Base-by-base conservation (phyloP, 2,888 invertebrate genomes). In the Leptogaster cylindrica region DNA sequence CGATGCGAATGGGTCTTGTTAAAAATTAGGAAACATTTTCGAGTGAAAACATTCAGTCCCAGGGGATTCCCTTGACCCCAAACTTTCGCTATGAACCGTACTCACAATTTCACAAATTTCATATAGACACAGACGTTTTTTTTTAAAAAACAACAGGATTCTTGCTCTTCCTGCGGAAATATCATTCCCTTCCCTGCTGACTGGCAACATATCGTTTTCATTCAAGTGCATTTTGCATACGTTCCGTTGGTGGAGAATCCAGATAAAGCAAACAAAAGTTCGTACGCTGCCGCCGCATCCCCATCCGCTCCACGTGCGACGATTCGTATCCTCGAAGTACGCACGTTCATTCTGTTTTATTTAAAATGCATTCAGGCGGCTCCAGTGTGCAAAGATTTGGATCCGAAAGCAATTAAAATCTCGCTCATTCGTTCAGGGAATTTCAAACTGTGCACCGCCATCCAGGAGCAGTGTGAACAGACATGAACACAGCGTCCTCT, bases 141-240 rank as follows among this genome's bases (percentile, higher is more conserved):
- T 36, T 36, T 10, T 3, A 36, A n/a, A 4, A 36, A n/a, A 36
- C 3, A 10, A 4, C 36, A 10, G 14, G 14, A 36, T 36, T 36
- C 14, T 12, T 36, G 14, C 36, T 14, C 14, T 12, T n/a, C 36
- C 36, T 36, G 12, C n/a, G 46, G 46, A 5, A 20, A 18, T 20
- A 16, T 16, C 18, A 16, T 20, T 12, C 46, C 16, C 0, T 16
- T 46, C 4, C 46, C 18, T 18, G 7, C n/a, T 14, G 5, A n/a
- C 5, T 46, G 14, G n/a, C 20, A 16, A 20, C 46, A 8, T 36
- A 10, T 36, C 36, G 5, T 46, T n/a, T 46, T 46, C 46, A 46
- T 46, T 46, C 46, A 46, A 46, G 46, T 46, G 46, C 46, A 46
- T 18, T 46, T 46, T 46, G 46, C 20, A 20, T 18, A 46, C 46